Evolutionary conservation across 2,888 invertebrate species (phyloP), one percentile per base, ranked within the genome.

Genomic region (Endotricha flammealis): DNA sequence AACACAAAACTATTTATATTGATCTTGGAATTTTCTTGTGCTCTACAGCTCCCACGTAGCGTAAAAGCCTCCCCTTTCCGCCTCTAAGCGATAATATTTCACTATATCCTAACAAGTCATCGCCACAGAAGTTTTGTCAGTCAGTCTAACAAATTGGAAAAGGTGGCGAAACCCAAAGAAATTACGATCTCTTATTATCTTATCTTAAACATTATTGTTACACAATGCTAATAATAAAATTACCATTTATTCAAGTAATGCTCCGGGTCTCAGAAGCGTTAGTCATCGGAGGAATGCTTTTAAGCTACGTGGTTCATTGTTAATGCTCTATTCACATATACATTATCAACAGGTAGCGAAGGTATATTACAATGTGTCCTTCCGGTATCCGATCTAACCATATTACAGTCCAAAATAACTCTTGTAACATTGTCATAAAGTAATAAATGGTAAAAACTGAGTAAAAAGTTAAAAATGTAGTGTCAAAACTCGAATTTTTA

Each of bases 291-390:
- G 69, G 78, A 81, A 80, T 81, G 73, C 71, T 70, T 72, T 71
- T 68, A 74, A 64, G 66, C 54, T 53, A 55, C 53, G 54, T 53
- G 62, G 54, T 50, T 53, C 56, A 78, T 77, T 79, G 75, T 74
- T 64, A 64, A 57, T 64, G 64, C 58, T 64, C 64, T 57, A 54
- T 63, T 64, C 62, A 79, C 80, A 77, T 77, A 71, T 65, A 68
- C 64, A 78, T 80, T 78, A 81, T 77, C 81, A 80, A 82, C 85
- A 85, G 85, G 85, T 85, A 85, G 80, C 71, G 61, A 72, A 73
- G 64, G 64, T 64, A 61, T 63, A 69, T 38, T 53, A 74, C 76
- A 82, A 78, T 73, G 63, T 67, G 69, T 77, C 66, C 83, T 85
- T 85, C 85, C 85, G 81, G 83, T 70, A 74, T 75, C 65, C 70